Base-by-base conservation (phyloP, 2,888 invertebrate genomes). In the Alloscopus bannaensis region DNA sequence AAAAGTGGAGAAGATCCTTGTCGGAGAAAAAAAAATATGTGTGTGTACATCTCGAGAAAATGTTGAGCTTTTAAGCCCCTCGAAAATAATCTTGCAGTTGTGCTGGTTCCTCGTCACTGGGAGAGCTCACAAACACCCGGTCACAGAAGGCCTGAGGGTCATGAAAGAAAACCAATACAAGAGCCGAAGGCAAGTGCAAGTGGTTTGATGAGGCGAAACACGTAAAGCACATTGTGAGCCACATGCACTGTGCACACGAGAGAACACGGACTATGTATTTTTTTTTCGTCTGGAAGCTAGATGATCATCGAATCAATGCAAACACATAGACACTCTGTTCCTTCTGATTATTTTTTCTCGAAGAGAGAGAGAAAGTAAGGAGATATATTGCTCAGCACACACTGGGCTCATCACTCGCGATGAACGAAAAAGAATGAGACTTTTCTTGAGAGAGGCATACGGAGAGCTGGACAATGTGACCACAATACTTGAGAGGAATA, bases 101-200 rank as follows among this genome's bases (percentile, higher is more conserved):
- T 36, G 20, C 52, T 29, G 59, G 36, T 66, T 68, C 45, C 42
- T 26, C 72, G 36, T 62, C 64, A 31, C 8, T 26, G 3, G 28
- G 24, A n/a, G 36, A 29, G n/a, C 52, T 13, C 47, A 57, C 42
- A 62, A 66, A 76, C 76, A 76, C 76, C 69, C 76, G 76, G 69
- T 62, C 76, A 76, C 22, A 68, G 75, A 62, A 68, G 68, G 60
- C 76, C 76, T 69, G 60, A 59, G 62, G 69, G 55, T 60, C 60
- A 68, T 68, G 52, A 68, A 75, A 76, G 60, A 76, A 66, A 76
- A 76, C 60, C 60, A 68, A 76, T 76, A 76, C 52, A 11, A 59
- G 26, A 42, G 68, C 60, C 50, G 40, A n/a, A 62, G 60, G 62
- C 68, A 62, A 71, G 29, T 62, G 26, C 29, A 24, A 31, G 52